Base-by-base conservation (phyloP, 2,888 invertebrate species). In the Trypoxylon attenuatum region DNA sequence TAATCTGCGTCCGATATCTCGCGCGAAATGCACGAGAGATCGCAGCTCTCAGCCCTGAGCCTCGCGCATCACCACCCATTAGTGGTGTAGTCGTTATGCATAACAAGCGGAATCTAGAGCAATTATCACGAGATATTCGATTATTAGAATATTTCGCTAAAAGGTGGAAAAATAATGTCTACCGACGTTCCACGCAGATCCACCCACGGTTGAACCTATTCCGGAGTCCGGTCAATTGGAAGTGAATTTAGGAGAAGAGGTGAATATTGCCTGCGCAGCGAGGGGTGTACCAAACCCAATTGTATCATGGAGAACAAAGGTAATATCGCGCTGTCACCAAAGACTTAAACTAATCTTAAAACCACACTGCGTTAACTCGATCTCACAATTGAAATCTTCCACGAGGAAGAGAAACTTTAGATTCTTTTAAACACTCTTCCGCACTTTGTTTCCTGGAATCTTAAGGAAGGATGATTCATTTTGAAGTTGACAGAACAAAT, bases 251-350 rank as follows among this genome's bases (percentile, higher is more conserved):
- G 94, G 94, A 0, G 92, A 94, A 23, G 91, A 91, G 80, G 93
- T 94, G 19, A 91, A 92, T 78, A 92, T 96, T 77, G 91, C 91
- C 0, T 95, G 95, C 78, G 90, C 91, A 60, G 90, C 92, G 5
- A 88, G 89, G 1, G 95, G 95, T 0, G 91, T 92, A 0, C 95
- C 95, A 0, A 86, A 89, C 25, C 95, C 95, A 0, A 89, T 91
- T 2, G 90, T 95, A 23, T 91, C 91, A 6, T 95, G 95, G 95
- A 90, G 87, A 0, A 88, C 87, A 71, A 88, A 90, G 86, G 91
- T 90, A 85, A 77, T n/a, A n/a, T n/a, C n/a, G n/a, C n/a, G n/a
- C n/a, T n/a, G 52, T 46, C 47, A n/a, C n/a, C n/a, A n/a, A n/a
- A n/a, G n/a, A n/a, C n/a, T n/a, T n/a, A n/a, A n/a, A n/a, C n/a